Evolutionary conservation across 2,797 vertebrate genomes (phyloP), one percentile per base, ranked within the genome.

Genomic region (Brotula barbata): DNA sequence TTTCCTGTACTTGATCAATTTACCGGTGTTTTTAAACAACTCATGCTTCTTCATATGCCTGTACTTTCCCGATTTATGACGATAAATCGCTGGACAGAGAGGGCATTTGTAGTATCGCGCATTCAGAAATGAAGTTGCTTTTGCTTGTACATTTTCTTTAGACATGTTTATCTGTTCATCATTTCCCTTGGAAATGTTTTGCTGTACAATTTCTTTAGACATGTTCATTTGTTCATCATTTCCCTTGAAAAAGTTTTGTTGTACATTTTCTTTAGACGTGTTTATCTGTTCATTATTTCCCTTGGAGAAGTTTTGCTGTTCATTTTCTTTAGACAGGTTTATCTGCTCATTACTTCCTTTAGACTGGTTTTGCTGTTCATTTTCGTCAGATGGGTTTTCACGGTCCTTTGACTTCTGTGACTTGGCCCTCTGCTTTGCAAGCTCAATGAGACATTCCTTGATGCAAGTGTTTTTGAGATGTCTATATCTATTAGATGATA

Each of bases 41-140:
- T 86, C 81, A 15, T 93, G 91, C 77, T 89, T 92, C 64, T 84
- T 90, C 81, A 85, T 84, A 61, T 93, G 92, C 58, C 80, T 86
- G 71, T 85, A 90, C 62, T 84, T 86, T 64, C 90, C 90, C 61
- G 92, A 92, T 16, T 74, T 13, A 68, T 90, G 39, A 44, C 34
- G 34, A 83, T 88, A 93, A 42, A 83, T 46, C 2, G 89, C 87
- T 13, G 90, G 87, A 70, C 92, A 93, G 23, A 85, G 58, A 63
- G 39, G 80, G 71, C 92, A 93, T 73, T 85, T 87, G 64, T 84
- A 86, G 20, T 15, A 37, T 31, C 7, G 1, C 6, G 25, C 6
- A 58, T 39, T 25, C 36, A 12, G 11, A 16, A 36, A 12, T 63
- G 14, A 10, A 2, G 51, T 7, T 21, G 42, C 44, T 53, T 55